Conservation (phyloP, 2,113 vertebrate genomes). For the Tricholaema leucomelas region DNA sequence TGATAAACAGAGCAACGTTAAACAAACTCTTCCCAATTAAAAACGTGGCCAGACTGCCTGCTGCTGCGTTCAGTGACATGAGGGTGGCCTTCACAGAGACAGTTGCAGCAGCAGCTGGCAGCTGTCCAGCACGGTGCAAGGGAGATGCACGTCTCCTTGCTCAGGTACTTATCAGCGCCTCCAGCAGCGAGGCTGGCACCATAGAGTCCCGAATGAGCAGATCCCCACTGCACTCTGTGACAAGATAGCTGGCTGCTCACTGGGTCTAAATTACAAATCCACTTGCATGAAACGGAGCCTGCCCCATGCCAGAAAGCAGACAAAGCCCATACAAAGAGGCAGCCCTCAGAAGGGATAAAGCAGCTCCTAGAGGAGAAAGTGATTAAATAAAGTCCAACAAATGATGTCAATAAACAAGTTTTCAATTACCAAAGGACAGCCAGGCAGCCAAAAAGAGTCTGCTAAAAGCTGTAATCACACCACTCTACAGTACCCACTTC, state of each 20-base stretch:
- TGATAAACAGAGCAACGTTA: constrained; percentile 38
- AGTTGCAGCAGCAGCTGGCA: constrained; percentile 13
- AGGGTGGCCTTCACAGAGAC: neutral
- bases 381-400: constrained; percentile 55
- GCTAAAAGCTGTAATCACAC: constrained; percentile 70
- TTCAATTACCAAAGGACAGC: constrained; percentile 58
- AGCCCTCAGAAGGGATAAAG: constrained; percentile 39
- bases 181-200: neutral
- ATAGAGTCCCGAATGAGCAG: neutral
- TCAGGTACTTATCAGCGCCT: neutral
- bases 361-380: constrained; percentile 34
- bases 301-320: neutral
- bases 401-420: constrained; percentile 61
- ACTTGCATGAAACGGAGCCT: neutral
- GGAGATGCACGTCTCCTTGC: neutral
- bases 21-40: constrained; percentile 40
- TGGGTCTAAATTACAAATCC: neutral
- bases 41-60: neutral
- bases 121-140: neutral
- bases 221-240: neutral
- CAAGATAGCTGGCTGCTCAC: neutral
- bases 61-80: neutral
- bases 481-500: constrained; percentile 28
- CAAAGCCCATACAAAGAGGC: constrained; percentile 18
- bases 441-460: constrained; percentile 43